Percentiles rank a stretch among this genome's conserved stretches.
Conservation (phyloP, 2,797 vertebrate species). For the Siniperca obscura region DNA sequence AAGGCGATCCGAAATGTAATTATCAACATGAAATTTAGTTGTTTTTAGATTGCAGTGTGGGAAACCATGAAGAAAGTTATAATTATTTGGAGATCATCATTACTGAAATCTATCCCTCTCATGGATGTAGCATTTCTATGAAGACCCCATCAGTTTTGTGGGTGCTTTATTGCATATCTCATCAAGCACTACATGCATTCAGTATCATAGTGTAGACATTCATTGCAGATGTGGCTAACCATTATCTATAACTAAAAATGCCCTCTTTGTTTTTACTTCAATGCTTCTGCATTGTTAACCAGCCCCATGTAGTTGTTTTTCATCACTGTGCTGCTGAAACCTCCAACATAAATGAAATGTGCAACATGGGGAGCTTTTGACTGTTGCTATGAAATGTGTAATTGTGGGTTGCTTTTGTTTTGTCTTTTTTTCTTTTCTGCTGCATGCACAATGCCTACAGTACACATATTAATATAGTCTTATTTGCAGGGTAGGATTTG, state of each 20-base stretch:
- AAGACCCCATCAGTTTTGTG: conserved; percentile 28
- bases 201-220: conserved; percentile 13
- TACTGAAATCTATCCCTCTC: conserved; percentile 34
- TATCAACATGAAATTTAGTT: conserved; percentile 33
- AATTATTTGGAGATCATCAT: conserved; percentile 57
- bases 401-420: conserved; percentile 24
- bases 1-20: conserved; percentile 55
- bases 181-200: conserved; percentile 28
- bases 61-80: conserved; percentile 34
- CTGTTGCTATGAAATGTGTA: conserved; percentile 1
- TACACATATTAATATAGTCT: conserved; percentile 20
- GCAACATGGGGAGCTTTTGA: conserved; percentile 10
- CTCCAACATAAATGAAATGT: conserved; percentile 12
- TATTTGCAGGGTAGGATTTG: conserved; percentile 29
- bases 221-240: background rate
- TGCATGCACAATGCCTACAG: conserved; percentile 14
- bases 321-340: conserved; percentile 6
- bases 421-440: background rate
- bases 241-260: background rate
- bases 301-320: background rate
- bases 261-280: background rate
- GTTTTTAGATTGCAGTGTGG: conserved; percentile 39
- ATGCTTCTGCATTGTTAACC: conserved; percentile 16
- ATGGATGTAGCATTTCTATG: background rate
- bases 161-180: conserved; percentile 37